A percentile compares a stretch with the other conserved stretches of the same genome.
phyloP scores from a whole-genome alignment of 1,140 invertebrate genomes.

The Rhyacophila brunnea region DNA sequence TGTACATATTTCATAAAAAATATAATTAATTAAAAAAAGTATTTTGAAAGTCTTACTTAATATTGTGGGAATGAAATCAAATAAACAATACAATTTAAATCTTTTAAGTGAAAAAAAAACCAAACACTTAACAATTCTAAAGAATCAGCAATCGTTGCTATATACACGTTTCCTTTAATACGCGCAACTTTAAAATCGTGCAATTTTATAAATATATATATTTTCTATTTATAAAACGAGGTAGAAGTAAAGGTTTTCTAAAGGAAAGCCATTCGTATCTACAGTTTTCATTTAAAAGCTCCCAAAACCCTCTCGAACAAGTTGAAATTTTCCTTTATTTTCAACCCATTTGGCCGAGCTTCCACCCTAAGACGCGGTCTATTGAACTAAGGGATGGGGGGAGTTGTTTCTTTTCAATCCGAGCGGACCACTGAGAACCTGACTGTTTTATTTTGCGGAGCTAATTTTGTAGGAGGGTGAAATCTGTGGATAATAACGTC shows the following conservation, averaged over 20 bases:
- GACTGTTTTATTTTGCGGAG: slow-evolving; percentile 23
- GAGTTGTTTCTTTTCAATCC: slow-evolving; percentile 23
- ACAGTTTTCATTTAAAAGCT: slow-evolving; percentile 9
- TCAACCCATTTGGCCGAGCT: slow-evolving; percentile 9
- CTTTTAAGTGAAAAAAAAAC: no score
- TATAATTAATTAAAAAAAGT: no score
- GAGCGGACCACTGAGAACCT: slow-evolving; percentile 3
- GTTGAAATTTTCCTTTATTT: slow-evolving; percentile 23
- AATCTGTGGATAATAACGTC: slow-evolving; percentile 33
- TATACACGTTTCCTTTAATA: no score
- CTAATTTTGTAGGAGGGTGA: slow-evolving; percentile 19
- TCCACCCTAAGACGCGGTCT: slow-evolving; percentile 1
- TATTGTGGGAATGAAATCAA: no score
- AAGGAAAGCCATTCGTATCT: slow-evolving; percentile 4
- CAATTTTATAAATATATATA: no score
- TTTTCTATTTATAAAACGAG: no score
- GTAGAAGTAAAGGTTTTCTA: background rate
- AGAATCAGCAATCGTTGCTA: no score
- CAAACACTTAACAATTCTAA: no score
- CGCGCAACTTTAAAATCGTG: no score
- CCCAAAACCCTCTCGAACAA: slow-evolving; percentile 9
- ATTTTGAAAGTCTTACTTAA: no score
- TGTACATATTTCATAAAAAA: no score
- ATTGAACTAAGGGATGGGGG: slow-evolving; percentile 15
- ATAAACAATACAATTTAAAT: no score